Percentiles rank a stretch among this genome's conserved stretches.
These are phyloP conservation scores for Vireo griseus DNA, from an alignment of 2,797 vertebrate genomes.

Conservation along the genomic window DNA sequence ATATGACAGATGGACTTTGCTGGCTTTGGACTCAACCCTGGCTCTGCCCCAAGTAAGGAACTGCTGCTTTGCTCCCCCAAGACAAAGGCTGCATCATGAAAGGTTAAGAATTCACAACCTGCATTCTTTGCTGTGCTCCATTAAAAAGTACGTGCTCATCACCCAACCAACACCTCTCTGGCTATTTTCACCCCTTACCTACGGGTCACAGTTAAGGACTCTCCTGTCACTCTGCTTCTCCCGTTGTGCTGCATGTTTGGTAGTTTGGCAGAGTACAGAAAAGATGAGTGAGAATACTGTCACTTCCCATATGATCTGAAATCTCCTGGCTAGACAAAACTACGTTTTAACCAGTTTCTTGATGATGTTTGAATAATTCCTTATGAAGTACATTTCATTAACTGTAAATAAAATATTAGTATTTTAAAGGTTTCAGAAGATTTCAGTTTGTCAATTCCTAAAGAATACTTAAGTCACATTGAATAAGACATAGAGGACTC, in stretches of 20 bases:
- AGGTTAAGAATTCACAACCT: not conserved
- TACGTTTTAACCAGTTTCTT: not conserved
- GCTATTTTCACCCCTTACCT: not conserved
- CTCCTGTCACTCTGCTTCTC: not conserved
- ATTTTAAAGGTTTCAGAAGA: not conserved
- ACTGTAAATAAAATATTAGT: not conserved
- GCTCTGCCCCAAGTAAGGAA: constrained; percentile 1
- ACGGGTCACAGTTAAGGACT: not conserved
- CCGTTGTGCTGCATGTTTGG: not conserved
- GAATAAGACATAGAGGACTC: not conserved
- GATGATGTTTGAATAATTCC: not conserved
- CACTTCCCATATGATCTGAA: not conserved
- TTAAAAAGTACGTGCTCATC: not conserved
- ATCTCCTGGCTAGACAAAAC: not conserved
- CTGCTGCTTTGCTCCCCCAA: not conserved
- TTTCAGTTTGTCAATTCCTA: not conserved
- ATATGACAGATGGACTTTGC: constrained; percentile 25
- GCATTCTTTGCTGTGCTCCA: not conserved
- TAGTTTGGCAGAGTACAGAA: not conserved
- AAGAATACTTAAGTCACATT: not conserved
- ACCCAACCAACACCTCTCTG: not conserved
- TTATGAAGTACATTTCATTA: not conserved
- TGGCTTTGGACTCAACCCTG: not conserved
- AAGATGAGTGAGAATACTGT: not conserved
- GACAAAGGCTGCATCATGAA: not conserved